Evolutionary conservation across 2,113 vertebrate genomes (phyloP), one percentile per base, ranked within the genome.

Genomic region (Proterorhinus semilunaris): DNA sequence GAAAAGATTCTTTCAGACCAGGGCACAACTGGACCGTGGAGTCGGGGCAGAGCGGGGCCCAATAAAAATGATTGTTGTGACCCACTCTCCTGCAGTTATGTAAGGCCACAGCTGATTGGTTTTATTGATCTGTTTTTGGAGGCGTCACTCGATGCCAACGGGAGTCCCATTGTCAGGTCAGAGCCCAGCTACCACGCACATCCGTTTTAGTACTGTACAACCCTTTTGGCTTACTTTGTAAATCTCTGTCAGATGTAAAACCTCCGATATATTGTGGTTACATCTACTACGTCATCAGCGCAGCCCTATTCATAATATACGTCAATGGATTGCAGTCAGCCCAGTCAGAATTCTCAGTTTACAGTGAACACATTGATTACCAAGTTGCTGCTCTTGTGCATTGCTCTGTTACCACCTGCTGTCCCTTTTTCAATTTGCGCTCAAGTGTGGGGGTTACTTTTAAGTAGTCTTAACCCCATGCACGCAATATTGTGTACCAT

Each of bases 81-180:
- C 44, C 52, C 45, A 59, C 62, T 58, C 51, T 68, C 9, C 62
- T 36, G 5, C n/a, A 48, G 21, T 86, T 80, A 48, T 46, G 9
- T 69, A 72, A 81, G 27, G 47, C 46, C 21, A 7, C 76, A 65
- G 79, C 54, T 52, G 66, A 86, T 86, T 53, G 51, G 65, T 69
- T 64, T 71, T 43, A 86, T 85, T 13, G 84, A 89, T 77, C 11
- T 1, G 17, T 52, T 50, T 44, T 66, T 57, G 53, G 66, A 70
- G 66, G 54, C 43, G 67, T 27, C 11, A 17, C 12, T 27, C 54
- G 62, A 42, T 70, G 72, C 65, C 63, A 57, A 45, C 49, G 62
- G 54, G 46, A 76, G 71, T 76, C 71, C 69, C 71, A 76, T 67
- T 61, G 17, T 50, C 51, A 55, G 59, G 71, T 44, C 49, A n/a